phyloP scores from a whole-genome alignment of 2,888 invertebrate genomes.

The Podabrus alpinus region DNA sequence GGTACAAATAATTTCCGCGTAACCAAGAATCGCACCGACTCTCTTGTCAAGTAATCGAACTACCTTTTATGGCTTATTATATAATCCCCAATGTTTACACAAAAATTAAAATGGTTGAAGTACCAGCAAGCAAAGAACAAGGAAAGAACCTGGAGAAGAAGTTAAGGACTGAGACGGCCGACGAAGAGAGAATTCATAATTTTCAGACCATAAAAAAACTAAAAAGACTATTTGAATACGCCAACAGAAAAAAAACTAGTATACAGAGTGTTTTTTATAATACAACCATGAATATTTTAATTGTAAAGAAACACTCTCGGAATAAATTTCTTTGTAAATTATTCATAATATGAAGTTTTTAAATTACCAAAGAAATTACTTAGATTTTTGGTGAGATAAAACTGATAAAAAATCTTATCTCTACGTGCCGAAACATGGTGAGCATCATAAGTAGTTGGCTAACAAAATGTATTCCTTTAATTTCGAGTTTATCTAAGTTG shows the following conservation, averaged over 20 bases:
- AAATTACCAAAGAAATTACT: background rate
- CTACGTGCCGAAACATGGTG: constrained; percentile 36
- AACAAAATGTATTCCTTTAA: constrained; percentile 3
- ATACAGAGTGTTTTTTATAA: background rate
- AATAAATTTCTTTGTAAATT: background rate
- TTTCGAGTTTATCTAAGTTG: background rate
- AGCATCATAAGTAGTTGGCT: constrained; percentile 21
- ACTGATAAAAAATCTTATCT: constrained; percentile 39
- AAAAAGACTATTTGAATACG: background rate
- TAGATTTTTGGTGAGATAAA: constrained; percentile 17
- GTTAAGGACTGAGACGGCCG: background rate
- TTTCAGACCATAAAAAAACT: background rate
- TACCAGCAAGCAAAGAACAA: no score
- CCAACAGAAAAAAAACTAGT: background rate
- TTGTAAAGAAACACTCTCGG: background rate
- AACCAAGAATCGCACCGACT: no score
- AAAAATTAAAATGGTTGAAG: background rate
- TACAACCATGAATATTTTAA: background rate
- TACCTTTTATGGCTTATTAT: no score
- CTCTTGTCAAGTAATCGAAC: no score
- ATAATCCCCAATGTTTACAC: no score
- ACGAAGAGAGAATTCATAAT: background rate
- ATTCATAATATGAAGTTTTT: background rate
- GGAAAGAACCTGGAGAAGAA: background rate
- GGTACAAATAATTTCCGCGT: no score